phyloP scores from a whole-genome alignment of 2,113 vertebrate species.

The Megaleporinus macrocephalus region DNA sequence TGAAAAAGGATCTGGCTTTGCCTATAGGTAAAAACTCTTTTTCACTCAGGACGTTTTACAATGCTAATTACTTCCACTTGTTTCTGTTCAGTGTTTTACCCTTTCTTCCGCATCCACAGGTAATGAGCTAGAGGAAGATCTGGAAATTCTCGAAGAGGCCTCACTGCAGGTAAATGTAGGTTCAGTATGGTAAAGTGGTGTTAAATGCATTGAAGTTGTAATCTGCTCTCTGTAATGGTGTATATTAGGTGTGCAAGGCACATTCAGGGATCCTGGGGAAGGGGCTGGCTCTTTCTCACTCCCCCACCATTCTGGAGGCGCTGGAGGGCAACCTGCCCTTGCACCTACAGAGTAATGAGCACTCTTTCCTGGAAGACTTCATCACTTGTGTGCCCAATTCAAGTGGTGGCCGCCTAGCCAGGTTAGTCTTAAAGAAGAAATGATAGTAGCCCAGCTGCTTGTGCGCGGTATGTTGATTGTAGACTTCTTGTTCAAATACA shows the following conservation, averaged over 20 bases:
- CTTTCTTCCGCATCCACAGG: conserved; percentile 74
- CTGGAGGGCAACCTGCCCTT: conserved; percentile 94
- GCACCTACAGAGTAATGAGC: conserved; percentile 96
- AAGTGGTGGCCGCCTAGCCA: conserved; percentile 94
- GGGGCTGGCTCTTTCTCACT: conserved; percentile 94
- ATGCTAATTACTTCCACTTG: not conserved
- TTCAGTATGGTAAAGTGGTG: not conserved
- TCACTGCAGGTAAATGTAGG: conserved; percentile 87
- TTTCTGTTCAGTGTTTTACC: not conserved
- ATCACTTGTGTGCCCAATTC: conserved; percentile 95
- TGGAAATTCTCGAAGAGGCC: conserved; percentile 98
- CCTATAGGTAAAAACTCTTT: conserved; percentile 83
- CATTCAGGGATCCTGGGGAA: conserved; percentile 97
- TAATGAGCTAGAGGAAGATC: conserved; percentile 95
- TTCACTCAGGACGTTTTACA: not conserved
- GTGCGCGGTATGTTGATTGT: too few relatives aligned
- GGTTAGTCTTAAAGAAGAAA: conserved; percentile 72
- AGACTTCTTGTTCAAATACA: too few relatives aligned
- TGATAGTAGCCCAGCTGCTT: not conserved
- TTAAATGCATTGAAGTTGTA: not conserved
- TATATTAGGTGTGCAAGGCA: conserved; percentile 89
- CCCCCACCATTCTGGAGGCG: conserved; percentile 95
- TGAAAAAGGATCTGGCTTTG: conserved; percentile 98
- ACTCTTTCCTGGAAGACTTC: conserved; percentile 97
- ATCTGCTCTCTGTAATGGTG: not conserved